Conservation (phyloP, 1,140 invertebrate species). For the Augochlora pura region DNA sequence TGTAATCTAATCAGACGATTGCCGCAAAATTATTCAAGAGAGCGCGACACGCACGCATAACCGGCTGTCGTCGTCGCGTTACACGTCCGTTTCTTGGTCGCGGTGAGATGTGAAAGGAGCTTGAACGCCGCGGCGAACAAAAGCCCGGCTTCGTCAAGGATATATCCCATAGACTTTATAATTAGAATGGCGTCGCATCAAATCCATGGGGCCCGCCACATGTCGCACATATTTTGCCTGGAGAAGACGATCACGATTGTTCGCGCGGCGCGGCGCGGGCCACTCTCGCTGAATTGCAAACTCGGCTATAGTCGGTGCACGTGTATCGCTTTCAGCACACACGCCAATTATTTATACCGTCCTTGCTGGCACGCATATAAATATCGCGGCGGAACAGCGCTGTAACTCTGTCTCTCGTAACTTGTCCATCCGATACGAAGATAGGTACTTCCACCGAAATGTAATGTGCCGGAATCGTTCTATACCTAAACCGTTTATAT, state of each 20-base stretch:
- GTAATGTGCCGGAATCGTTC: too few relatives aligned
- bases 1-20: neutral
- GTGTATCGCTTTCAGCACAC: neutral
- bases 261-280: neutral
- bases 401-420: neutral
- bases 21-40: neutral
- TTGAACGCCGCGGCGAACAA: neutral
- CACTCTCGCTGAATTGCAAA: neutral
- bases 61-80: too few relatives aligned
- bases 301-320: neutral
- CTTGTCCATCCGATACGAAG: neutral
- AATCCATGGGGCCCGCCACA: too few relatives aligned
- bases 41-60: neutral
- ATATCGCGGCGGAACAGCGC: neutral
- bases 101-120: constrained; percentile 26
- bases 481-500: too few relatives aligned
- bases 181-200: neutral
- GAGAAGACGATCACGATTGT: neutral
- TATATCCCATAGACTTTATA: constrained; percentile 1
- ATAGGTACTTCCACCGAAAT: too few relatives aligned
- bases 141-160: constrained; percentile 17
- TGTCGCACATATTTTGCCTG: neutral
- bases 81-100: neutral
- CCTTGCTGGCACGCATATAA: constrained; percentile 19
- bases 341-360: constrained; percentile 23